These are phyloP conservation scores for Pherbina coryleti DNA, from an alignment of 2,888 invertebrate species.

Conservation along the genomic window DNA sequence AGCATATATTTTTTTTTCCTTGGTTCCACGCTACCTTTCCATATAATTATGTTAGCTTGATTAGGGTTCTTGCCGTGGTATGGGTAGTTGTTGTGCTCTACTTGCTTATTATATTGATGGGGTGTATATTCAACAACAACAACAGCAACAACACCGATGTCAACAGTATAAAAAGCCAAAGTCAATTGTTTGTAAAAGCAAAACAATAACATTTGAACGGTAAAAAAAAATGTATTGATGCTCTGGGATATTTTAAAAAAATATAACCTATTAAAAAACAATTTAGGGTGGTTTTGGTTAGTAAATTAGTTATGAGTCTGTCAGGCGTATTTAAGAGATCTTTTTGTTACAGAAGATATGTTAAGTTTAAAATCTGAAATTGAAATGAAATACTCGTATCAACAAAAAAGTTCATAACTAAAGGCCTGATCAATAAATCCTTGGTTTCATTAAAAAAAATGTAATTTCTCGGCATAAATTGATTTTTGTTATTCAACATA, in stretches of 20 bases:
- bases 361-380: too few relatives aligned
- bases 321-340: too few relatives aligned
- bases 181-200: not conserved
- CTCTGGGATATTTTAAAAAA: too few relatives aligned
- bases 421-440: too few relatives aligned
- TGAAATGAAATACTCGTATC: too few relatives aligned
- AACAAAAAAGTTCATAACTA: too few relatives aligned
- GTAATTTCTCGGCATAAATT: too few relatives aligned
- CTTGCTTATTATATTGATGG: not conserved
- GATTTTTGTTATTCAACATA: too few relatives aligned
- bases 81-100: not conserved
- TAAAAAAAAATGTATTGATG: too few relatives aligned
- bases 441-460: too few relatives aligned
- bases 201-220: not conserved
- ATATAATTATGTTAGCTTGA: slow-evolving; percentile 8
- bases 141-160: not conserved
- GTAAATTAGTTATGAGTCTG: too few relatives aligned
- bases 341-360: too few relatives aligned
- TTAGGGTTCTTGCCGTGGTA: not conserved
- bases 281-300: not conserved
- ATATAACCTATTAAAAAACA: not conserved
- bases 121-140: not conserved
- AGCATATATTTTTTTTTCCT: not conserved
- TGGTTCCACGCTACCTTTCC: not conserved
- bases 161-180: not conserved